Base-by-base conservation (phyloP, 2,797 vertebrate genomes). In the Parambassis ranga region DNA sequence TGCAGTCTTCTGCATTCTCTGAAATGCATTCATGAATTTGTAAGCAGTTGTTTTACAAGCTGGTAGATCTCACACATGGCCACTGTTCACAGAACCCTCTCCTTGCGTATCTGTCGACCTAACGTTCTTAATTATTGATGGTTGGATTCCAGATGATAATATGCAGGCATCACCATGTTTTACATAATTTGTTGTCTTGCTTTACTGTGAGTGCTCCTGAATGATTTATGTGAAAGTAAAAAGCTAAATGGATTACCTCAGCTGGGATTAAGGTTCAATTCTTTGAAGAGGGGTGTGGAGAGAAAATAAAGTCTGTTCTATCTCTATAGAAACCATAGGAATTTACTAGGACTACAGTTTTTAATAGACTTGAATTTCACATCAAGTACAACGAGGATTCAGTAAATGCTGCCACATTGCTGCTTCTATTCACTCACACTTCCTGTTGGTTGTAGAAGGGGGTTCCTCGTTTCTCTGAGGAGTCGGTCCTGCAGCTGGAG, bases 401-500 rank as follows among this genome's bases (percentile, higher is more conserved):
- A 0, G 7, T 27, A n/a, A 48, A 2, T 50, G 28, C 8, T 24
- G 18, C 18, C 18, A 5, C 28, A 36, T 27, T 43, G 7, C 27
- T 13, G 5, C 16, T 4, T 14, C 8, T 35, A 1, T 48, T 71
- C 19, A 44, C 14, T 11, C 19, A 47, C 14, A 0, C 53, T 23
- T 68, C 23, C 67, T 84, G 64, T 89, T 86, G 39, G 75, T 61
- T 94, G 87, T 91, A 96, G 92, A 97, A 96, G 85, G 92, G 92
- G 81, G 92, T 89, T 81, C 91, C 91, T 74, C 94, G 91, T 43
- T 96, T 94, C 92, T 94, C 92, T 10, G 97, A 99, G 93, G 96
- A 98, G 84, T 95, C 94, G 28, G 90, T 99, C 66, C 92, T 99
- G 58, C 96, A 97, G 82, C 86, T 99, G 86, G 97, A 99, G 89